A percentile compares a stretch with the other conserved stretches of the same genome.
Conservation (phyloP, 2,888 invertebrate species). For the Aphodius granarius region DNA sequence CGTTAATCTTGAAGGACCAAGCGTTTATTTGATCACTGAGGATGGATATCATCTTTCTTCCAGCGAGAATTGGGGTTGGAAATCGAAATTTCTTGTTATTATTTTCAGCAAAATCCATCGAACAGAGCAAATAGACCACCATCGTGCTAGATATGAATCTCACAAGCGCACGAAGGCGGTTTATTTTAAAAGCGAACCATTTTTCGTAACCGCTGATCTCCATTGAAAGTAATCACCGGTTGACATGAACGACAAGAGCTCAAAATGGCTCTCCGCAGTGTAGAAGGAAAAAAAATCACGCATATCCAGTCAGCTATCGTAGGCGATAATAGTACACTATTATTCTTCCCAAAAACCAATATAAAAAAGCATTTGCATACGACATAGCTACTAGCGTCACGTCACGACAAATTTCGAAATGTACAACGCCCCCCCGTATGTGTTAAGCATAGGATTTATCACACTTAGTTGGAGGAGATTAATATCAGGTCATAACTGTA, state of each 20-base stretch:
- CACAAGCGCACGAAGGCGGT: neutral
- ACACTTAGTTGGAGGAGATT: too few relatives aligned
- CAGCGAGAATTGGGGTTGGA: neutral
- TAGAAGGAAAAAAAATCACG: neutral
- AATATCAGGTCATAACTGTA: too few relatives aligned
- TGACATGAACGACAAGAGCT: conserved; percentile 6
- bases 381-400: neutral
- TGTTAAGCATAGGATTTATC: too few relatives aligned
- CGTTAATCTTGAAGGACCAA: neutral
- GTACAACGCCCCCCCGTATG: too few relatives aligned
- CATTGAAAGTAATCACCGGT: neutral
- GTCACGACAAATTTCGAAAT: too few relatives aligned
- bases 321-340: neutral
- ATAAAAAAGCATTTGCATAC: neutral
- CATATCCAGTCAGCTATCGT: neutral
- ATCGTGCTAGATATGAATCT: neutral
- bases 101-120: neutral
- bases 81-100: neutral
- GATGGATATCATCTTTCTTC: too few relatives aligned
- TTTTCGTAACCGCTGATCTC: neutral
- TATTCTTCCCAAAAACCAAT: neutral
- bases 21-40: neutral
- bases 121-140: neutral
- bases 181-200: conserved; percentile 1
- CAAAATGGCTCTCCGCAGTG: neutral